Evolutionary conservation across 2,113 vertebrate genomes (phyloP), one percentile per base, ranked within the genome.

Genomic region (Pygoscelis antarcticus): DNA sequence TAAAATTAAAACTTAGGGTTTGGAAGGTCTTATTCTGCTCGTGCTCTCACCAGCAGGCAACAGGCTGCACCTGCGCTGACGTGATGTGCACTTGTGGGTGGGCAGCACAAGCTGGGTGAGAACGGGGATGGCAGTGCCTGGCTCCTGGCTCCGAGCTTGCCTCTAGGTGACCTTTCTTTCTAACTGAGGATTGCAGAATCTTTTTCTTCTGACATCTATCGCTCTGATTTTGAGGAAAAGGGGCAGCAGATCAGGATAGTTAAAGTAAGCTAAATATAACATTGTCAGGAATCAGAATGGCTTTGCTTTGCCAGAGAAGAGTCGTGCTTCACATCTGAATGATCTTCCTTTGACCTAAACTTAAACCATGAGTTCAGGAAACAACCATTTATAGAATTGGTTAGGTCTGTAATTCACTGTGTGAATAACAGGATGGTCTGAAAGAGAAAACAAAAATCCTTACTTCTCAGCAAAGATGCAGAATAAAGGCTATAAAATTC

Each of bases 391-490:
- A 91, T 80, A 90, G 89, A 66, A 42, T 20, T 90, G 70, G 93
- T 94, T 87, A 85, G 66, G 66, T 85, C 93, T 96, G 87, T 96
- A 95, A 95, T 95, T 97, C 74, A 7, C 54, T 96, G 46, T 91
- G 70, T 83, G 87, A 88, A 60, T 94, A 94, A 91, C 49, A 96
- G 84, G 49, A 91, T 93, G 54, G 77, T 77, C 66, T 85, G 84
- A 94, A 93, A 93, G 66, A 66, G 70, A 89, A 93, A 91, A 96
- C 38, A 95, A 88, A 88, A 78, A 91, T 83, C 42, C 49, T 78
- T 71, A 65, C 58, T 83, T 77, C 93, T 96, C 75, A 70, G 83
- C 78, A 94, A 91, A 89, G 70, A 54, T 66, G 44, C 36, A 74
- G 58, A 92, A 87, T 49, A 71, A 90, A 89, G 76, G 22, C 60